Percentiles rank a stretch among this genome's conserved stretches.
Conservation (phyloP, 2,113 vertebrate genomes). For the Pyxicephalus adspersus region DNA sequence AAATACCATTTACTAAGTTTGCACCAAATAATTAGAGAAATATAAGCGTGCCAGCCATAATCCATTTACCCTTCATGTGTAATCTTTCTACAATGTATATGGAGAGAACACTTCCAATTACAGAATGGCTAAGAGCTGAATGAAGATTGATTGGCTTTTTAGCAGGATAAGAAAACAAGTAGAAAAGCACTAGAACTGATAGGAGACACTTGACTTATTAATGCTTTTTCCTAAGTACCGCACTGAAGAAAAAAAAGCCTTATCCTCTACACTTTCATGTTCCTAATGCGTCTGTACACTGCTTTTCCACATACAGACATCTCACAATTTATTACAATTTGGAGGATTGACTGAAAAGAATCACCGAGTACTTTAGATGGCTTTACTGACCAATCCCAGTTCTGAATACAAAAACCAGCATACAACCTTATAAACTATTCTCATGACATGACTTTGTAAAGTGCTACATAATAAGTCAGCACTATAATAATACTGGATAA, state of each 20-base stretch:
- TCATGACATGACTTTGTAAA: too few species aligned
- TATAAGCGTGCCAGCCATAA: neutral
- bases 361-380: too few species aligned
- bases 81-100: neutral
- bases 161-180: constrained; percentile 17
- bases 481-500: too few species aligned
- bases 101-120: constrained; percentile 10
- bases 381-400: too few species aligned
- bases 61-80: neutral
- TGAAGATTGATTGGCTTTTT: constrained; percentile 46
- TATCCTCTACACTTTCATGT: constrained; percentile 31
- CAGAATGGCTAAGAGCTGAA: neutral
- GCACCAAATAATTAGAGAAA: neutral
- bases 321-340: constrained; percentile 1
- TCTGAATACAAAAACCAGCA: too few species aligned
- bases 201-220: constrained; percentile 38
- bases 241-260: constrained; percentile 29
- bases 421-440: too few species aligned
- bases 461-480: too few species aligned
- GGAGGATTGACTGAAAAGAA: neutral
- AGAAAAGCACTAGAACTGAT: constrained; percentile 41
- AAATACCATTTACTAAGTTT: neutral
- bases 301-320: constrained; percentile 24
- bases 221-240: constrained; percentile 15
- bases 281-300: constrained; percentile 14